Evolutionary conservation across 2,797 vertebrate species (phyloP), one percentile per base, ranked within the genome.

Genomic region (Apogon hyalosoma): DNA sequence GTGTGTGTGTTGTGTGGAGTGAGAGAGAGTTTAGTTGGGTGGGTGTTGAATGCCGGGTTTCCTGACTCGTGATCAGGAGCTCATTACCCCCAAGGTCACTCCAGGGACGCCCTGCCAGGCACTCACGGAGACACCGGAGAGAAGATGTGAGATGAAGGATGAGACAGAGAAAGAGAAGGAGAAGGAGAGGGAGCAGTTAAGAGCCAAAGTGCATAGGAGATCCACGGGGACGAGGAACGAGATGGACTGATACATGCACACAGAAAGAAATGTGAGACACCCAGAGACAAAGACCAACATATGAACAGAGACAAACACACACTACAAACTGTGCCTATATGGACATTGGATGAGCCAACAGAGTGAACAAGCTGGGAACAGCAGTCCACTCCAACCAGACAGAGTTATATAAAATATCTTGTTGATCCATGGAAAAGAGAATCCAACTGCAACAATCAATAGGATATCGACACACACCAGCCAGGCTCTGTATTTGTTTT

Each of bases 71-170:
- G 92, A 92, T 92, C 90, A 90, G 84, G 86, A 90, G 84, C 91
- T 94, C 91, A 94, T 94, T 94, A 93, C 87, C 86, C 84, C 84
- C 92, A 94, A 94, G 93, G 93, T 94, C 92, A 93, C 92, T 87
- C 89, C 79, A 90, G 92, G 92, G 91, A 94, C 80, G 40, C 70
- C 79, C 82, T 28, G 78, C 86, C 80, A 80, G 80, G 81, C 84
- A 84, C 87, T 80, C 81, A 77, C 49, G 4, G 51, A 77, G 69
- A 82, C 81, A 83, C 73, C 81, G 49, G 69, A 74, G 80, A 73
- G 64, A 75, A 80, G 73, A 87, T 58, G 78, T 60, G 65, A 86
- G 85, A 79, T 67, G 66, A 70, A 62, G 58, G 75, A 73, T 36
- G 75, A 46, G 70, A 70, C 43, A 5, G 67, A 11, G 49, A 63